Conservation (phyloP, 1,140 invertebrate genomes). For the Drosophila melanica region DNA sequence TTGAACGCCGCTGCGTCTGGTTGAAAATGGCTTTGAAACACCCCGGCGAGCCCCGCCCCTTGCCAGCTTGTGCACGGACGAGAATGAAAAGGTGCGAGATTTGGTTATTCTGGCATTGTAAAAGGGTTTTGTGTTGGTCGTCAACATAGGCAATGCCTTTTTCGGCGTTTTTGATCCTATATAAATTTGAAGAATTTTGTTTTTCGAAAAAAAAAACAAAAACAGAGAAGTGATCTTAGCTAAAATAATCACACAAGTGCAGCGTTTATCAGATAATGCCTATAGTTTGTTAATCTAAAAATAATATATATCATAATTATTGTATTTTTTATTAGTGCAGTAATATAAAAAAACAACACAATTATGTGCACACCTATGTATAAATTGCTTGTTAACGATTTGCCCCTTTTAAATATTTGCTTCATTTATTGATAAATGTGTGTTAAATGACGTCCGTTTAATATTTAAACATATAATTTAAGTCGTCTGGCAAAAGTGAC, state of each 20-base stretch:
- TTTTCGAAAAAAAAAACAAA: too few relatives aligned
- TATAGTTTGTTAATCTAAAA: too few relatives aligned
- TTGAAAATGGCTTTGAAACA: conserved; percentile 16
- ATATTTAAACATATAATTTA: conserved; percentile 54
- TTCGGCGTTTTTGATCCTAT: too few relatives aligned
- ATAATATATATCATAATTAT: too few relatives aligned
- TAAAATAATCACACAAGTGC: too few relatives aligned
- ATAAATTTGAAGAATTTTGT: not conserved
- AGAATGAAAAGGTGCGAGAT: conserved; percentile 30
- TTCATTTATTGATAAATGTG: conserved; percentile 36
- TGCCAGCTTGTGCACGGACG: not conserved
- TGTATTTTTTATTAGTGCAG: too few relatives aligned
- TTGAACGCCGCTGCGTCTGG: conserved; percentile 18
- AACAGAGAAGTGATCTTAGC: too few relatives aligned
- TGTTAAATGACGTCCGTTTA: conserved; percentile 36
- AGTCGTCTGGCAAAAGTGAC: conserved; percentile 45
- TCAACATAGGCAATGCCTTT: conserved; percentile 1
- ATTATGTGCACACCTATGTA: not conserved
- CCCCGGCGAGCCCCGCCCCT: not conserved
- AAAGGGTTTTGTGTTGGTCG: conserved; percentile 10
- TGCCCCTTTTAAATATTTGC: conserved; percentile 25
- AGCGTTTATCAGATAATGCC: too few relatives aligned
- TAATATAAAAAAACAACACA: too few relatives aligned
- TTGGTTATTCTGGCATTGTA: not conserved
- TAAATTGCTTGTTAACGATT: conserved; percentile 21